Evolutionary conservation across 2,797 vertebrate species (phyloP).

Genomic region (Schizothorax lantsangensis): DNA sequence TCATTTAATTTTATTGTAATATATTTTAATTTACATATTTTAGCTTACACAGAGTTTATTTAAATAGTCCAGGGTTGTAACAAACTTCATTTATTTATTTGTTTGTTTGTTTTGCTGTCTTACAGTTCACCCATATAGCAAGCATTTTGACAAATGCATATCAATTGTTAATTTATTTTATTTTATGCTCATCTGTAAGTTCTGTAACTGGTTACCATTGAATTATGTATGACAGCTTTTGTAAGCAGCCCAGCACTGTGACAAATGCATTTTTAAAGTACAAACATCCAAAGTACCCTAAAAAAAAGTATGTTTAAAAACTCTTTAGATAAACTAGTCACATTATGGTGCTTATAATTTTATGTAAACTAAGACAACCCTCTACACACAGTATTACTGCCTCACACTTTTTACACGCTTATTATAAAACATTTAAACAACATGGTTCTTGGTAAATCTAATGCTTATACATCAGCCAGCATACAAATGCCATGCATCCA

Average conservation of each 20-base stretch:
- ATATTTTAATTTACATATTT: background rate
- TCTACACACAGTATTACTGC: background rate
- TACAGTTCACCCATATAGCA: background rate
- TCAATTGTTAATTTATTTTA: background rate
- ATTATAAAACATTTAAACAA: background rate
- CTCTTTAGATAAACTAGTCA: constrained; percentile 1
- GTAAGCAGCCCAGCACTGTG: background rate
- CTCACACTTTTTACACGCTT: constrained; percentile 12
- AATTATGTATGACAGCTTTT: background rate
- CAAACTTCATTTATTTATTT: no score
- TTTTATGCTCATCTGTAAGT: background rate
- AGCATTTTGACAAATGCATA: background rate
- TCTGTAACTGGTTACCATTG: background rate
- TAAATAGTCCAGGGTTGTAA: background rate
- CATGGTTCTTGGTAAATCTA: background rate
- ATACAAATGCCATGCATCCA: constrained; percentile 33
- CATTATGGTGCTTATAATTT: background rate
- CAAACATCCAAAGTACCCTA: background rate
- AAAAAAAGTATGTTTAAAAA: background rate
- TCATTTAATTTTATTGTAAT: background rate
- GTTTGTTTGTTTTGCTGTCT: background rate
- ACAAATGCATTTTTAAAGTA: background rate
- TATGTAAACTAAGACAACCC: background rate
- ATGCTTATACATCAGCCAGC: background rate
- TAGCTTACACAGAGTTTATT: background rate